Base-by-base conservation (phyloP, 2,888 invertebrate species). In the Sepiola atlantica region DNA sequence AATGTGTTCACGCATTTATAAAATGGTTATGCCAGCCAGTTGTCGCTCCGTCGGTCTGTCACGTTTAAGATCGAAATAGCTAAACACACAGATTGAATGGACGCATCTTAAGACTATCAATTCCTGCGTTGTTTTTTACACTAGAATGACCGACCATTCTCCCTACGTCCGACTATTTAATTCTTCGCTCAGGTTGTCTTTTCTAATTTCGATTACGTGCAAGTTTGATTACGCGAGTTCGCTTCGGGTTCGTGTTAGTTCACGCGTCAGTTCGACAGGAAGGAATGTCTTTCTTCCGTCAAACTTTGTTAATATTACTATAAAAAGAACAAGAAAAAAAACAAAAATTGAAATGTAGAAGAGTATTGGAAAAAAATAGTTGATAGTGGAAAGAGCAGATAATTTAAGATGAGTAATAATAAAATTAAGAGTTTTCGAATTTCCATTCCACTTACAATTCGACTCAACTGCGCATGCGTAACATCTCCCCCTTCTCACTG, bases 401-500 rank as follows among this genome's bases (percentile, higher is more conserved):
- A 28, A n/a, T 77, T 77, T 77, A 77, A 77, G 77, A 14, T 77
- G 77, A 28, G 0, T n/a, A 77, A 77, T 77, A 77, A 77, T 77
- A n/a, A 77, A 77, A 77, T 77, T 77, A n/a, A 14, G 28, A n/a
- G 77, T 77, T 77, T 77, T 77, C n/a, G 10, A 77, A 77, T 77
- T 77, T 77, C 77, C 77, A 28, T 77, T n/a, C n/a, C 28, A 77
- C 77, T 77, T 77, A 77, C n/a, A 77, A 77, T 77, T 77, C 77
- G 28, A 16, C 28, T 77, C n/a, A 77, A 12, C 10, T 77, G 28
- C 0, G 77, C 28, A 77, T 77, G 77, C 16, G 2, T n/a, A 77
- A 77, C 18, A 16, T 10, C 28, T 77, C n/a, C 10, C 10, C 12
- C 12, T 18, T 77, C 24, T 28, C 28, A n/a, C n/a, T n/a, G n/a